Conservation (phyloP, 1,140 invertebrate genomes). For the Coenobita brevimanus region DNA sequence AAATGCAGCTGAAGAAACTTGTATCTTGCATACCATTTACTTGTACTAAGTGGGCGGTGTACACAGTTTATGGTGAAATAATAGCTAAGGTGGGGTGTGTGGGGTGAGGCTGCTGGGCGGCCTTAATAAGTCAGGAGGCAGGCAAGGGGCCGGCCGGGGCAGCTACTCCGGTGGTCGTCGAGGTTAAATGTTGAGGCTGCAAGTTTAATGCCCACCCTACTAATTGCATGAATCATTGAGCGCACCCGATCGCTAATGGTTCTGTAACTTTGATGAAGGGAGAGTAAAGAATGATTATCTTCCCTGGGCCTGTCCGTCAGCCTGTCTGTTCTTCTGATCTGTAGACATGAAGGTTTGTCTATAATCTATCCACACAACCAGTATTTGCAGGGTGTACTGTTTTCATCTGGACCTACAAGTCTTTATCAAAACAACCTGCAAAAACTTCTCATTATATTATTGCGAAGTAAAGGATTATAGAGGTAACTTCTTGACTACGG, state of each 20-base stretch:
- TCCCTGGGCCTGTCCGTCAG: not conserved
- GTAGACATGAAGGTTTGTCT: not conserved
- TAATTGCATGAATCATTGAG: conserved; percentile 29
- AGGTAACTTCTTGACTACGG: too few species aligned
- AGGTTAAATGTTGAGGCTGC: conserved; percentile 15
- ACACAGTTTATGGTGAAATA: too few species aligned
- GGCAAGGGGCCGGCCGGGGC: too few species aligned
- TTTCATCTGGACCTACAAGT: too few species aligned
- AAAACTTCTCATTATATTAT: too few species aligned
- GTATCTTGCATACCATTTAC: too few species aligned
- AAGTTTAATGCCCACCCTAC: conserved; percentile 11
- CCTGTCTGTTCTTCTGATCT: not conserved
- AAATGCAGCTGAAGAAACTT: too few species aligned
- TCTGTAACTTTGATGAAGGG: conserved; percentile 10
- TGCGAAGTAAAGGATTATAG: too few species aligned
- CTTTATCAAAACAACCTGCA: too few species aligned
- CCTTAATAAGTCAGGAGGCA: not conserved
- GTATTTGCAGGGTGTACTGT: too few species aligned
- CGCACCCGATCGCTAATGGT: conserved; percentile 1
- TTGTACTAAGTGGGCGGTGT: too few species aligned
- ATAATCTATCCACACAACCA: not conserved
- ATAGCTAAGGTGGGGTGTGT: not conserved
- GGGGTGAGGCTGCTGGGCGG: not conserved
- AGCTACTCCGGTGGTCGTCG: not conserved
- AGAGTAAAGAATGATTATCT: not conserved